A percentile compares a stretch with the other conserved stretches of the same genome.
These are phyloP conservation scores for Sabatieria punctata DNA, from an alignment of 2,888 invertebrate genomes.

Conservation along the genomic window DNA sequence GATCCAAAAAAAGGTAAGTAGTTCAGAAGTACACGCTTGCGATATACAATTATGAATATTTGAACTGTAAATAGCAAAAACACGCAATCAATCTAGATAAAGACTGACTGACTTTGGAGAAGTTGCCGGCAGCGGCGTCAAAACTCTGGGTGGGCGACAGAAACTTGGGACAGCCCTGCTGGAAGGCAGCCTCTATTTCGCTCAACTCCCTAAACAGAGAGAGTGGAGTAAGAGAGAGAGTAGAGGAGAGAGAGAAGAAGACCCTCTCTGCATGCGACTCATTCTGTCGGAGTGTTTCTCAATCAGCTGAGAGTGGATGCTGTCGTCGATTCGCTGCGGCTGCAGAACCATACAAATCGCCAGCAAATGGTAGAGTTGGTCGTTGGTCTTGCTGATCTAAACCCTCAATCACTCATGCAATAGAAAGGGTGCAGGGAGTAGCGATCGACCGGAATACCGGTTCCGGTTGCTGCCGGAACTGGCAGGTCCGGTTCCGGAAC, in stretches of 20 bases:
- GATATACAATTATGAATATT: no score
- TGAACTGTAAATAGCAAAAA: background rate
- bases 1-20: no score
- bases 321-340: conserved; percentile 95
- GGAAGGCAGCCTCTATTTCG: conserved; percentile 81
- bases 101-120: no score
- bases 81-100: background rate
- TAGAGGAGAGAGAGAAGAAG: no score
- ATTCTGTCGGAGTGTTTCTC: conserved; percentile 90
- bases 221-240: no score
- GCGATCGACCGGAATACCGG: no score
- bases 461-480: no score
- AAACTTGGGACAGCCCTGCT: conserved; percentile 90
- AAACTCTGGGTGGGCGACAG: conserved; percentile 49
- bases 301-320: conserved; percentile 69
- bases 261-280: conserved; percentile 92
- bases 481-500: no score
- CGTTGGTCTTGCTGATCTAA: conserved; percentile 65
- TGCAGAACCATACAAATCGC: conserved; percentile 89
- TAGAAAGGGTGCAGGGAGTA: no score
- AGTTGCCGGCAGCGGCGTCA: background rate
- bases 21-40: no score
- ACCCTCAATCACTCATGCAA: no score
- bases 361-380: conserved; percentile 90
- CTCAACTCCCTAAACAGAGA: conserved; percentile 32